Evolutionary conservation across 2,797 vertebrate genomes (phyloP).

Genomic region (Sebastes elongatus): DNA sequence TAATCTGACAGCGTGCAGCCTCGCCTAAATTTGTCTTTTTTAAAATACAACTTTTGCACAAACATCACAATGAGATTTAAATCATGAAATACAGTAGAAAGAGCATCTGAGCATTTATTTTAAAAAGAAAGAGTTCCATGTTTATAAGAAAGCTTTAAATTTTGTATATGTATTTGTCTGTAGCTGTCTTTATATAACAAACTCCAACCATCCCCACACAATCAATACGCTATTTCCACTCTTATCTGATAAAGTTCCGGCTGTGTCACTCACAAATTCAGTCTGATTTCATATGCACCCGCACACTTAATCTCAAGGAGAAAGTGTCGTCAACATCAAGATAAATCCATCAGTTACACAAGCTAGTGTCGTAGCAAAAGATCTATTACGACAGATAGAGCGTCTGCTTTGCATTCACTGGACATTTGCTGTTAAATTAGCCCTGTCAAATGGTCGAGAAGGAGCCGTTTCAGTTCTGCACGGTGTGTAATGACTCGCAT

Average conservation of each 20-base stretch:
- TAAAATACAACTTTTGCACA: neutral
- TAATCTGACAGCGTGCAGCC: neutral
- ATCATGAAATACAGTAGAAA: neutral
- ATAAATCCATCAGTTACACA: conserved; percentile 56
- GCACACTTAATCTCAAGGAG: conserved; percentile 38
- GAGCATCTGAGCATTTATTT: neutral
- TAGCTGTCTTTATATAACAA: neutral
- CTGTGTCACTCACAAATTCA: neutral
- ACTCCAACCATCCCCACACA: neutral
- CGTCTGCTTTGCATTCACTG: conserved; percentile 52
- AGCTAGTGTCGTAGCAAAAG: conserved; percentile 15
- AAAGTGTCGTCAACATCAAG: conserved; percentile 51
- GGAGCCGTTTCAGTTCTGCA: conserved; percentile 33
- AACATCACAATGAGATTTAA: neutral
- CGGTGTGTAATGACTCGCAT: conserved; percentile 45
- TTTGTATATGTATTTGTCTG: neutral
- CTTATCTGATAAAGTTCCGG: neutral
- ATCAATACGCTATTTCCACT: neutral
- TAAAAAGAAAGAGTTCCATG: neutral
- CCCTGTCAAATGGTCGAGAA: conserved; percentile 11
- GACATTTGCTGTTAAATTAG: conserved; percentile 51
- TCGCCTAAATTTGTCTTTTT: neutral
- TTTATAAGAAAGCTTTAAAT: neutral
- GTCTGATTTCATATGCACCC: conserved; percentile 7
- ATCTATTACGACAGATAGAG: conserved; percentile 49